Percentiles rank a stretch among this genome's conserved stretches.
Conservation (phyloP, 2,113 vertebrate species). For the Pelusios castaneus region DNA sequence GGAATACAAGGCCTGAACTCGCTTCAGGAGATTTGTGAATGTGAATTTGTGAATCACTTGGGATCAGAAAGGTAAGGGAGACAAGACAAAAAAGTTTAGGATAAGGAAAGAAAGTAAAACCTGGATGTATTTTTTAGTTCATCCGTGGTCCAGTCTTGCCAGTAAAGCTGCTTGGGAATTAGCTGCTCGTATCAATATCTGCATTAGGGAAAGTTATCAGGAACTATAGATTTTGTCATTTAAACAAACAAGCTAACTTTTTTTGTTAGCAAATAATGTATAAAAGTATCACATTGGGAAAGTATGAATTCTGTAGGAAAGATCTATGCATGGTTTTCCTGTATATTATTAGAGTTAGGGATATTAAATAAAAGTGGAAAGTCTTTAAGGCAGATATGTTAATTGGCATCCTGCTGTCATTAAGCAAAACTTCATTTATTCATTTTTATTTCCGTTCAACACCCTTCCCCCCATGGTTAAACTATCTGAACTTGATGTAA, state of each 20-base stretch:
- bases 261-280: background rate
- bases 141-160: background rate
- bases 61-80: background rate
- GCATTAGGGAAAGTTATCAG: too few species aligned
- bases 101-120: background rate
- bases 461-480: background rate
- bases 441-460: background rate
- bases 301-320: background rate
- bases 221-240: background rate
- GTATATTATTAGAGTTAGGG: background rate
- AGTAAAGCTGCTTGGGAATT: background rate
- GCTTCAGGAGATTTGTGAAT: background rate
- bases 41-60: background rate
- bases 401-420: background rate
- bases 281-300: background rate
- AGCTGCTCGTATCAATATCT: too few species aligned
- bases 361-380: background rate
- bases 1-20: background rate
- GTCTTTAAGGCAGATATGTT: rapidly evolving
- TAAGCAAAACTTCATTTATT: background rate
- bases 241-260: background rate
- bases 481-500: background rate
- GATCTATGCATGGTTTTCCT: background rate
- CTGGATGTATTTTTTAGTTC: background rate
- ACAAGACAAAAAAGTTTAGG: background rate